A percentile compares a stretch with the other conserved stretches of the same genome.
phyloP scores from a whole-genome alignment of 1,140 invertebrate species.

The honey bee (Apis mellifera) region Amel_HAv3.1 CM009933.2:532501-533000 shows the following conservation, averaged over 20 bases:
- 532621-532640: not conserved
- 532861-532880: not conserved
- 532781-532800: constrained; percentile 32
- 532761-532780: constrained; percentile 72
- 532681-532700: constrained; percentile 40
- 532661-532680: too few relatives aligned
- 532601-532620: constrained; percentile 51
- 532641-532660: too few relatives aligned
- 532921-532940: not conserved
- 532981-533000: not conserved
- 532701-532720: constrained; percentile 6
- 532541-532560: not conserved
- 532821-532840: constrained; percentile 57
- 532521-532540: too few relatives aligned
- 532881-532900: too few relatives aligned
- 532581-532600: constrained; percentile 28
- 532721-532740: constrained; percentile 50
- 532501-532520: too few relatives aligned
- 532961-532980: too few relatives aligned
- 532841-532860: constrained; percentile 16
- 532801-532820: not conserved
- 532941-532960: not conserved
- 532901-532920: too few relatives aligned
- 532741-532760: constrained; percentile 65
- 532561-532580: not conserved